These are phyloP conservation scores for Saccostrea echinata DNA, from an alignment of 1,140 invertebrate species.

Conservation along the genomic window DNA sequence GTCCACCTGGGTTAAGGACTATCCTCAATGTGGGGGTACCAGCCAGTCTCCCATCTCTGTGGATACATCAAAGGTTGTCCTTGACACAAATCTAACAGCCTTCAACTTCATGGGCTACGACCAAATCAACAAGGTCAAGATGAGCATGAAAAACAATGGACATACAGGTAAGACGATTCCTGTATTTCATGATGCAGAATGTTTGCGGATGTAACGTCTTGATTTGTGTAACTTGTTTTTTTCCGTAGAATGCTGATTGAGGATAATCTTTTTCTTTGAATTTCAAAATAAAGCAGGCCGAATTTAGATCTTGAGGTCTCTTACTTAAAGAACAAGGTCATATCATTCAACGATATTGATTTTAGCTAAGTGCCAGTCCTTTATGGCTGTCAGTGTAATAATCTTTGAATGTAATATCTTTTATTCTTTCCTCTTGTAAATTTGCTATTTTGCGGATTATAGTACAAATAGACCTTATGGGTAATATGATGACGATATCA, in stretches of 20 bases:
- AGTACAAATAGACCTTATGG: slow-evolving; percentile 62
- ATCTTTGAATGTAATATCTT: too few species aligned
- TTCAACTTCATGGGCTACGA: slow-evolving; percentile 64
- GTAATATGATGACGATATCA: slow-evolving; percentile 33
- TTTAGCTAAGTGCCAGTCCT: background rate
- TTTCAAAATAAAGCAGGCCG: background rate
- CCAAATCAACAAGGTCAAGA: slow-evolving; percentile 53
- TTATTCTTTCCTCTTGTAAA: background rate
- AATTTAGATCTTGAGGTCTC: background rate
- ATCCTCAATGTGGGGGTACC: slow-evolving; percentile 64
- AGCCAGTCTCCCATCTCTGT: slow-evolving; percentile 71
- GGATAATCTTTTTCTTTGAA: too few species aligned
- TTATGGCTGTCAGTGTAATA: too few species aligned
- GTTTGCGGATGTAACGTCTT: too few species aligned
- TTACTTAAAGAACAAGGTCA: background rate
- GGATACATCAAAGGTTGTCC: slow-evolving; percentile 57
- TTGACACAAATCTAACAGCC: slow-evolving; percentile 59
- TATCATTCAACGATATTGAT: background rate
- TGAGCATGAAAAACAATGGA: slow-evolving; percentile 67
- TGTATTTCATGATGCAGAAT: too few species aligned
- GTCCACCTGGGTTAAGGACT: slow-evolving; percentile 64
- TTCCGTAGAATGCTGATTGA: too few species aligned
- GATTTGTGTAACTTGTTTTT: too few species aligned
- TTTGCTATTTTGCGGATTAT: background rate
- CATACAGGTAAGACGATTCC: background rate